Conservation (phyloP, 2,888 invertebrate genomes). For the Galeruca laticollis region DNA sequence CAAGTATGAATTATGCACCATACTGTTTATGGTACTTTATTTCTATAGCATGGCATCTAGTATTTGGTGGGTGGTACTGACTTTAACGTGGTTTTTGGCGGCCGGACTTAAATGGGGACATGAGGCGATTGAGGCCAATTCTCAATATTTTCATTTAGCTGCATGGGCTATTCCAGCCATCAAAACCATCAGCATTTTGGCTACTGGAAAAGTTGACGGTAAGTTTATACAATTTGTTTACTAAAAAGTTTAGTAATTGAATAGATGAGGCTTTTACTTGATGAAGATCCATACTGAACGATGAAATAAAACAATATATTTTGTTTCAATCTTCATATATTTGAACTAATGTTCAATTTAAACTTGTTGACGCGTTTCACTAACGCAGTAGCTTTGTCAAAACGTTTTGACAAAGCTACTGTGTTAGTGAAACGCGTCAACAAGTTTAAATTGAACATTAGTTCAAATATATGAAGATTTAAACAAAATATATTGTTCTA, state of each 20-base stretch:
- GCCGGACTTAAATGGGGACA: constrained; percentile 98
- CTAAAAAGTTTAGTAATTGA: background rate
- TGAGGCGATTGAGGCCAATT: constrained; percentile 97
- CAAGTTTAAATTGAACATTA: too few species aligned
- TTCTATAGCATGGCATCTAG: constrained; percentile 97
- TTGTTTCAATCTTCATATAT: too few species aligned
- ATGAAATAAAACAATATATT: too few species aligned
- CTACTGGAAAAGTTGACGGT: constrained; percentile 97
- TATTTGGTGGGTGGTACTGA: constrained; percentile 98
- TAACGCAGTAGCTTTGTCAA: too few species aligned
- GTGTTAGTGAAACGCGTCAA: too few species aligned
- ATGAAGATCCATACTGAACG: too few species aligned
- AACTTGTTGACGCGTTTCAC: too few species aligned
- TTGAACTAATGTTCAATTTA: too few species aligned
- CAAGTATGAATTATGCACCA: constrained; percentile 87
- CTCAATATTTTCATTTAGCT: constrained; percentile 95
- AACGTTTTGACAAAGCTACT: too few species aligned
- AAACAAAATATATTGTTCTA: too few species aligned
- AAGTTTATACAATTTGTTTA: constrained; percentile 56
- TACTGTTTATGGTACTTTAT: constrained; percentile 95
- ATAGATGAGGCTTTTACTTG: too few species aligned
- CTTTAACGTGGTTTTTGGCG: constrained; percentile 96
- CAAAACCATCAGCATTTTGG: constrained; percentile 94
- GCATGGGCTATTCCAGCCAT: constrained; percentile 99
- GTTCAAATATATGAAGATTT: too few species aligned